phyloP scores from a whole-genome alignment of 2,888 invertebrate species.

The Pachymerium ferrugineum region DNA sequence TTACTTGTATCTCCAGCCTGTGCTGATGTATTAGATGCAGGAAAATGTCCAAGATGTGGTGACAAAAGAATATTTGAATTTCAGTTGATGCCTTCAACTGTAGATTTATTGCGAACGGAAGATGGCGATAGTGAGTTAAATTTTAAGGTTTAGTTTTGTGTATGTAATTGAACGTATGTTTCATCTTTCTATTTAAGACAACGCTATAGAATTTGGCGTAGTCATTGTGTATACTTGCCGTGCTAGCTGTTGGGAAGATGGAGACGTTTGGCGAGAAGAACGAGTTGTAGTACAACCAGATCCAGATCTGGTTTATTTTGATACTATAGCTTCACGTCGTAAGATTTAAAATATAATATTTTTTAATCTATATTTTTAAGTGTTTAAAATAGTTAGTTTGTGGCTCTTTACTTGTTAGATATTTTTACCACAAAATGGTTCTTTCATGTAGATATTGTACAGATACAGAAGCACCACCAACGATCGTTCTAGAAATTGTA shows the following conservation, averaged over 20 bases:
- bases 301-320: constrained; percentile 32
- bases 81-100: constrained; percentile 74
- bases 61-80: constrained; percentile 69
- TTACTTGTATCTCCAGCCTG: constrained; percentile 53
- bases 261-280: constrained; percentile 63
- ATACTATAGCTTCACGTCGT: too few species aligned
- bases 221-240: constrained; percentile 76
- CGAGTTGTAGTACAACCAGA: constrained; percentile 71
- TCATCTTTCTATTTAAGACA: constrained; percentile 28
- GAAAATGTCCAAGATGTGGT: constrained; percentile 62
- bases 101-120: constrained; percentile 60
- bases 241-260: constrained; percentile 74
- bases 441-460: too few species aligned
- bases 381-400: too few species aligned
- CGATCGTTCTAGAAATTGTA: too few species aligned
- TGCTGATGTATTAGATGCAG: constrained; percentile 34
- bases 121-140: constrained; percentile 33
- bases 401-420: too few species aligned
- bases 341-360: too few species aligned
- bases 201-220: constrained; percentile 75
- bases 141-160: not conserved
- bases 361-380: too few species aligned
- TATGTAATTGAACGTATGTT: not conserved
- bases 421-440: too few species aligned
- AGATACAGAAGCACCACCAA: too few species aligned